phyloP scores from a whole-genome alignment of 2,888 invertebrate species.

The Eristalis tenax region DNA sequence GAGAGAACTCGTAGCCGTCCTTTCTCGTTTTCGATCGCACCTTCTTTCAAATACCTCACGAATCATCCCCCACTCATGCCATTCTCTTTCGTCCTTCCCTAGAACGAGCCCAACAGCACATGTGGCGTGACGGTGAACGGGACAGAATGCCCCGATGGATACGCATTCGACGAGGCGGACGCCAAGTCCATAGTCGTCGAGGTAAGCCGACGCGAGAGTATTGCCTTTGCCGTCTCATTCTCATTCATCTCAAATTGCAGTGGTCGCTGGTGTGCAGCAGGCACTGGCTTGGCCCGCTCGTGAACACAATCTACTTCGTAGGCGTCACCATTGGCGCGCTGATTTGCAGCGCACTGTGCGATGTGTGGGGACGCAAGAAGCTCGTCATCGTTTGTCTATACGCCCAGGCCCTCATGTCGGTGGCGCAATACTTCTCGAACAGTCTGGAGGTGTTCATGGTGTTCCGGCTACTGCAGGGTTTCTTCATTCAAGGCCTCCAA shows the following conservation, averaged over 20 bases:
- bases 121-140: constrained; percentile 67
- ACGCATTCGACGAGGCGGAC: constrained; percentile 75
- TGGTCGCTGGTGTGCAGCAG: constrained; percentile 81
- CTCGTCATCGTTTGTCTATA: constrained; percentile 81
- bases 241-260: constrained; percentile 34
- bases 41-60: no score
- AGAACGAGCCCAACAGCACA: constrained; percentile 38
- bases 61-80: not conserved
- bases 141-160: constrained; percentile 73
- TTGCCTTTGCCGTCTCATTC: not conserved
- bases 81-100: not conserved
- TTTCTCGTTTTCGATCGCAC: no score
- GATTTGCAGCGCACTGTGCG: constrained; percentile 79
- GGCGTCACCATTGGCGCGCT: constrained; percentile 81
- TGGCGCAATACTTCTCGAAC: constrained; percentile 74
- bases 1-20: no score
- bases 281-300: constrained; percentile 76
- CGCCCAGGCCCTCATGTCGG: constrained; percentile 77
- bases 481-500: constrained; percentile 82
- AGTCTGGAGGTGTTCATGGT: constrained; percentile 79
- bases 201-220: constrained; percentile 39
- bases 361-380: constrained; percentile 81
- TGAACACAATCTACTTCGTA: constrained; percentile 79
- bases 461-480: constrained; percentile 80
- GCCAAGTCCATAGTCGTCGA: constrained; percentile 71